Evolutionary conservation across 2,113 vertebrate species (phyloP).

Genomic region (Istiophorus platypterus): DNA sequence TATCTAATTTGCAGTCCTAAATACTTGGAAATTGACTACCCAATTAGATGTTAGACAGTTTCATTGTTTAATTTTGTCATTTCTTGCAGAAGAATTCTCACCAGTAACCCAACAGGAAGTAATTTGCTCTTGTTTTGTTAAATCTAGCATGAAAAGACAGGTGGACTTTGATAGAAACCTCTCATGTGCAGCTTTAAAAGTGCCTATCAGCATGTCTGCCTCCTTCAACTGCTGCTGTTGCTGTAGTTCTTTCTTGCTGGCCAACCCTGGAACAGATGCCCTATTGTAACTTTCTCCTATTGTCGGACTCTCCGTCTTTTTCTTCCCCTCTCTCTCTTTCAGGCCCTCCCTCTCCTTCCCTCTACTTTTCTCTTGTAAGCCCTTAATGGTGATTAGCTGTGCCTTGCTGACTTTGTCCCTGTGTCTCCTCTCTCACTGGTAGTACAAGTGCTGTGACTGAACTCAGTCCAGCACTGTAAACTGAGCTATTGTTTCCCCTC

Average conservation of each 20-base stretch:
- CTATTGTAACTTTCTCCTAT: conserved; percentile 56
- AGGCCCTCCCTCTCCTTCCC: conserved; percentile 32
- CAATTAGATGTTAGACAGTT: neutral
- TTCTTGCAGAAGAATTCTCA: conserved; percentile 1
- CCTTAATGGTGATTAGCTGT: conserved; percentile 73
- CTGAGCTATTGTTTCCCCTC: conserved; percentile 71
- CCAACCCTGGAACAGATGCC: conserved; percentile 53
- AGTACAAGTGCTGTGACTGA: conserved; percentile 68
- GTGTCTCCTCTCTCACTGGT: conserved; percentile 59
- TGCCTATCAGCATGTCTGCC: neutral
- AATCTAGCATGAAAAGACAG: conserved; percentile 1
- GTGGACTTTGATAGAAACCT: neutral
- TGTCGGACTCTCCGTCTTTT: conserved; percentile 29
- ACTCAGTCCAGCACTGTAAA: conserved; percentile 66
- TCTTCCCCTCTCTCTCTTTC: conserved; percentile 18
- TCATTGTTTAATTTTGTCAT: conserved; percentile 1
- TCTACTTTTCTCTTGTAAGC: conserved; percentile 63
- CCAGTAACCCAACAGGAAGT: neutral
- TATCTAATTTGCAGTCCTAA: neutral
- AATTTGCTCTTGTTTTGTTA: conserved; percentile 14
- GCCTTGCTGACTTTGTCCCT: conserved; percentile 58
- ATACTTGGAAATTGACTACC: neutral
- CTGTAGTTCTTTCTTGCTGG: conserved; percentile 32
- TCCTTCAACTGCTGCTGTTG: conserved; percentile 20
- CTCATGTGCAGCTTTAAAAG: conserved; percentile 2